Evolutionary conservation across 2,888 invertebrate species (phyloP), one percentile per base, ranked within the genome.

Genomic region (Seira ritae): DNA sequence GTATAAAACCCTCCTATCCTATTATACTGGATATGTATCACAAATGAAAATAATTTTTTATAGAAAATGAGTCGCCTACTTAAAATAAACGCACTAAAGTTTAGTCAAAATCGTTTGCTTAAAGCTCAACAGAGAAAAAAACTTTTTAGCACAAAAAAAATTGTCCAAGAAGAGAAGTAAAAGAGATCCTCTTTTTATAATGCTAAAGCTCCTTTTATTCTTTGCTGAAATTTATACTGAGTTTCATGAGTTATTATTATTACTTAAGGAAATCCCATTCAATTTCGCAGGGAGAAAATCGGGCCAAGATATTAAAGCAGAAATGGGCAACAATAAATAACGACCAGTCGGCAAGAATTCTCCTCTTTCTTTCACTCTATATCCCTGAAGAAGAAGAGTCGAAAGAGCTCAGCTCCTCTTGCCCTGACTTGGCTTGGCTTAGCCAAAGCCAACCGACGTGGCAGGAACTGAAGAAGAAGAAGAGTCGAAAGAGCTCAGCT

Each of bases 221-320:
- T 72, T 65, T 71, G 81, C 72, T 76, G 81, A 81, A 81, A 81
- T 81, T 81, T 81, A 81, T 81, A 81, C 60, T 6, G 76, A 76
- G 76, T 81, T 81, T 81, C 81, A 81, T 81, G 81, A 81, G 81
- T 81, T 81, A 81, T 81, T 81, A 81, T 81, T 81, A 81, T 81
- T 81, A 81, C 81, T 81, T 81, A 76, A 81, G 81, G 81, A 81
- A 81, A 81, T 81, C 81, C 81, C 81, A 81, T 81, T 81, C 81
- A 81, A 81, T 81, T 81, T 81, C 75, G 81, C 81, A 81, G 81
- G 81, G 72, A 42, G 42, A 81, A 76, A 81, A 81, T 81, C 75
- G 81, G 81, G 81, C 81, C 81, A 81, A 81, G 81, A 81, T 81
- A 81, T 81, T 81, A 81, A 81, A 81, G 81, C 76, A 81, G 81